Percentiles rank a stretch among this genome's conserved stretches.
Conservation (phyloP, 2,113 vertebrate species). For the Ondatra zibethicus region DNA sequence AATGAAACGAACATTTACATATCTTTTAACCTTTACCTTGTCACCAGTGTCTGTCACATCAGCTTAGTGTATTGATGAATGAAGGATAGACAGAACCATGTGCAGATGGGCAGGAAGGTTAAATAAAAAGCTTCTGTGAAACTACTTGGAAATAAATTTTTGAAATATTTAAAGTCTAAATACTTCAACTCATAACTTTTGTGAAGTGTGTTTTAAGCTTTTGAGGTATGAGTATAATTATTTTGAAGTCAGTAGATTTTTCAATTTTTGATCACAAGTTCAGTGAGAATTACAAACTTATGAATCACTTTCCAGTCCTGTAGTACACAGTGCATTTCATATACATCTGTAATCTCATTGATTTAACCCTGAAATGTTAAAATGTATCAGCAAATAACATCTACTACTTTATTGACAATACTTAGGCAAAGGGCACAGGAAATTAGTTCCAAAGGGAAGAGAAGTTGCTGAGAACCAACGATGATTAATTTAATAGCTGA, state of each 20-base stretch:
- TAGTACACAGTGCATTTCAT: neutral
- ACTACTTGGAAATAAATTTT: neutral
- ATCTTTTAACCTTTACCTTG: neutral
- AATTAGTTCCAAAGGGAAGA: neutral
- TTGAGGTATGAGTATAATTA: neutral
- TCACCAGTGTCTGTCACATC: neutral
- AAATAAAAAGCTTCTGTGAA: neutral
- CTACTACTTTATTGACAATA: neutral
- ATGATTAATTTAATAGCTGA: neutral
- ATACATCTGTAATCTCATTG: neutral
- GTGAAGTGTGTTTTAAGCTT: neutral
- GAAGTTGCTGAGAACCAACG: neutral
- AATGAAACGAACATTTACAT: neutral
- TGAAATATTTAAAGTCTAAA: neutral
- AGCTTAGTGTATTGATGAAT: neutral
- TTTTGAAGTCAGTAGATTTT: neutral
- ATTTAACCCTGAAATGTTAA: neutral
- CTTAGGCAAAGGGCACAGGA: neutral
- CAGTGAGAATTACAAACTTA: neutral
- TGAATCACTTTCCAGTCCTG: neutral
- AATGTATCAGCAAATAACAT: neutral
- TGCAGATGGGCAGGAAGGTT: neutral
- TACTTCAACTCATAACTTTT: neutral
- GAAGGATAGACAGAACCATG: no score
- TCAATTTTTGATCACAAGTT: slow-evolving; percentile 1